Evolutionary conservation across 2,888 invertebrate species (phyloP), one percentile per base, ranked within the genome.

Genomic region (Euclidia mi): DNA sequence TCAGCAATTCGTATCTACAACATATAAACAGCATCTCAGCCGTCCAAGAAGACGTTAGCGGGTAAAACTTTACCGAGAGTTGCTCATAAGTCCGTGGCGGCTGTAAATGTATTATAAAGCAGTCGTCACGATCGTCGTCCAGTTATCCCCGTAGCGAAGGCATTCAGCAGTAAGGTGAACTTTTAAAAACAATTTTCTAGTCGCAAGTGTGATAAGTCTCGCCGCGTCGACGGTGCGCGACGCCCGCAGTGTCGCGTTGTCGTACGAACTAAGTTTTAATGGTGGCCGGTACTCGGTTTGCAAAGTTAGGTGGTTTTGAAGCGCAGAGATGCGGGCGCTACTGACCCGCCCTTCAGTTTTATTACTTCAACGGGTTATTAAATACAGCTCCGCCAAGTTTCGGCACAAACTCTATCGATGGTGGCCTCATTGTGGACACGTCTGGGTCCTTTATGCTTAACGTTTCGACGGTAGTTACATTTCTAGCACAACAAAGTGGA

Each of bases 181-280:
- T 81, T 81, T 79, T 76, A 79, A 79, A 71, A 71, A 75, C 68
- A 74, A 78, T 76, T 76, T 77, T 71, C 71, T 71, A 62, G 55
- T 29, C 50, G 62, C 49, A 55, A 32, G 64, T 65, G 57, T 66
- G 76, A 78, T 80, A 81, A 78, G 74, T 72, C 61, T 71, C 66
- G 63, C 68, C 48, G 65, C 58, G 70, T 20, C 61, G 62, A 44
- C 29, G 49, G 14, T n/a, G n/a, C n/a, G n/a, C 43, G 34, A 42
- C 52, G 65, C 66, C 62, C 63, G 66, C 65, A 63, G 58, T 62
- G 65, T 64, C 62, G 61, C 58, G 58, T 65, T 48, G 62, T 68
- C 63, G 56, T 41, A 25, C 38, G 58, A 63, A 65, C 47, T 77
- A 88, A 89, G 83, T 89, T 90, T 89, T 88, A 89, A 89, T 87